phyloP scores from a whole-genome alignment of 2,113 vertebrate species.

The Naja naja region DNA sequence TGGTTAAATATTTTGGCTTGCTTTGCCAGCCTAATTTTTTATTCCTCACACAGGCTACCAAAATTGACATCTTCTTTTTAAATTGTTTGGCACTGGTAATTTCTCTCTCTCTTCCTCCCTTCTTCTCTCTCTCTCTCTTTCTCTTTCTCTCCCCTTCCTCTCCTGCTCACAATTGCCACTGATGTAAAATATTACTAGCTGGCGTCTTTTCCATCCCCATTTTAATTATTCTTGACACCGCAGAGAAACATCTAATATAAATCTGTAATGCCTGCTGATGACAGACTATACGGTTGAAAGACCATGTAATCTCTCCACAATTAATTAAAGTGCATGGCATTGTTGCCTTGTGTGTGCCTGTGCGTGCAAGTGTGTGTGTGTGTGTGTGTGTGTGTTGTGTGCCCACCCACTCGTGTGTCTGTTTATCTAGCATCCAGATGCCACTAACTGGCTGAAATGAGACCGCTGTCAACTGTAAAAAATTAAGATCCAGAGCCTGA shows the following conservation, averaged over 20 bases:
- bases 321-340: slow-evolving; percentile 97
- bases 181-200: slow-evolving; percentile 83
- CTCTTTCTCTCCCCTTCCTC: neutral
- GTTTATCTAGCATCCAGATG: slow-evolving; percentile 85
- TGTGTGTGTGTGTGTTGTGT: neutral
- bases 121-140: neutral
- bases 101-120: neutral
- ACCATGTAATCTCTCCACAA: slow-evolving; percentile 99
- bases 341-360: slow-evolving; percentile 22
- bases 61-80: slow-evolving; percentile 80
- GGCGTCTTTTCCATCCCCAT: slow-evolving; percentile 87
- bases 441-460: slow-evolving; percentile 93
- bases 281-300: slow-evolving; percentile 99
- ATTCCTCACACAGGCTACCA: slow-evolving; percentile 69
- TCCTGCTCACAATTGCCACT: slow-evolving; percentile 46
- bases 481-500: slow-evolving; percentile 92
- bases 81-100: slow-evolving; percentile 75
- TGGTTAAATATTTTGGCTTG: slow-evolving; percentile 62
- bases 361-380: neutral
- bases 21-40: slow-evolving; percentile 66
- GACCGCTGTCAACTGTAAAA: slow-evolving; percentile 95
- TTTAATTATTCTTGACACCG: slow-evolving; percentile 99
- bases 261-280: slow-evolving; percentile 99
- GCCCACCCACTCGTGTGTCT: neutral
- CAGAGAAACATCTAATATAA: slow-evolving; percentile 99